Evolutionary conservation across 2,113 vertebrate genomes (phyloP), one percentile per base, ranked within the genome.

Genomic region (Seriola quinqueradiata): DNA sequence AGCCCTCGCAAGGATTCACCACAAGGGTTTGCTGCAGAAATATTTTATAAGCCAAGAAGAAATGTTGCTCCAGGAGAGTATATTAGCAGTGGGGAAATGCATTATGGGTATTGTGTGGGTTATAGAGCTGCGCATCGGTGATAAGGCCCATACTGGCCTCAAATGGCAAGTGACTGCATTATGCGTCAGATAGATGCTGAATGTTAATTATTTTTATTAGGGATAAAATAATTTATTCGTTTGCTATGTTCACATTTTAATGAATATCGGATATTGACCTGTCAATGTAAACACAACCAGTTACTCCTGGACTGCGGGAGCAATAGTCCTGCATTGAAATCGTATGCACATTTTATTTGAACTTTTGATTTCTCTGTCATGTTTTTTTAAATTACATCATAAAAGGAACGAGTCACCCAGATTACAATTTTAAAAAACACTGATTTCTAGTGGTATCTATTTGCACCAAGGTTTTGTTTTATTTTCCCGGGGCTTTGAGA

Each of bases 1-100:
- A 93, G 75, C 77, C 87, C 63, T 73, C 61, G 57, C 21, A 6
- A 60, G 75, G 78, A 81, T 81, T 71, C 63, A 74, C 55, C 78
- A 64, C 76, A 87, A 79, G 75, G 71, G 55, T 77, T 82, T 80
- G 74, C 69, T 60, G 79, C 70, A 92, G 85, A 91, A 91, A 92
- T 89, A 90, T 91, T 91, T 92, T 87, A 94, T 87, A 88, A 90
- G 83, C 81, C 40, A 46, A 82, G 57, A 74, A 78, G 59, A 82
- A 87, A 85, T 77, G 32, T 52, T 28, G 25, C 79, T 82, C 63
- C 40, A 46, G 46, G 63, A 64, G 63, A 70, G 44, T 10, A 42
- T 74, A 28, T 55, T 2, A 32, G 73, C 25, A 77, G 44, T 14
- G 50, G 21, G 40, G 60, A 55, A 60, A 19, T 50, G 66, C 68